Evolutionary conservation across 2,888 invertebrate species (phyloP).

Genomic region (Seira sanloemensis): DNA sequence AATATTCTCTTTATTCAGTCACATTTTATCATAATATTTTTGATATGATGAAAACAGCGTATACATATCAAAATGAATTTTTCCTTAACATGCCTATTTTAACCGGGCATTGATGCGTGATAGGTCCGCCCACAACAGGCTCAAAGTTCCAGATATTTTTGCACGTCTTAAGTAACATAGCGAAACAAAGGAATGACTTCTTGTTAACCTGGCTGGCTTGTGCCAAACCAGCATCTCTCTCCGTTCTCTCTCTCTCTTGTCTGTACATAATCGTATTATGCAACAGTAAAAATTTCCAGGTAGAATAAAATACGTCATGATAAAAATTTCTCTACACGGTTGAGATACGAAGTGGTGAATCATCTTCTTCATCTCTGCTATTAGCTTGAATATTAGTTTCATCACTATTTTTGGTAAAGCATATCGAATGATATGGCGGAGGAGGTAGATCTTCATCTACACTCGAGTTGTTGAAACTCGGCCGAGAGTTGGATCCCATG

Average conservation of each 20-base stretch:
- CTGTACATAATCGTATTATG: conserved; percentile 4
- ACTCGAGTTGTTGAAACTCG: conserved; percentile 8
- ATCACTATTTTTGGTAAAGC: conserved; percentile 33
- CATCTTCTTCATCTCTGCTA: neutral
- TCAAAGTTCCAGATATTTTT: conserved; percentile 10
- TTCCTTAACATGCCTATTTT: neutral
- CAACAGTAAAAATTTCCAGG: conserved; percentile 10
- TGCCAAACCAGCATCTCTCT: neutral
- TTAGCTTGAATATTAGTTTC: conserved; percentile 3
- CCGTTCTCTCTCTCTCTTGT: too few species aligned
- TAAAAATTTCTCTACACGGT: neutral
- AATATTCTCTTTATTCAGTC: conserved; percentile 9
- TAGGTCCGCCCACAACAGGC: conserved; percentile 7
- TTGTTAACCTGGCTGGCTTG: neutral
- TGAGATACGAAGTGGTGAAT: conserved; percentile 3
- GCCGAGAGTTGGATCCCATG: neutral
- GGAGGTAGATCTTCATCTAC: conserved; percentile 33
- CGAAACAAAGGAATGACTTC: conserved; percentile 10
- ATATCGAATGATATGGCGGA: conserved; percentile 52
- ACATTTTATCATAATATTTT: neutral
- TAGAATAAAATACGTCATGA: conserved; percentile 10
- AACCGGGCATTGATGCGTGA: conserved; percentile 16
- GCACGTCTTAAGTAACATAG: too few species aligned
- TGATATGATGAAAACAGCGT: neutral
- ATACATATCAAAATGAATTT: conserved; percentile 3